Conservation (phyloP, 2,888 invertebrate genomes). For the Antitype chi region DNA sequence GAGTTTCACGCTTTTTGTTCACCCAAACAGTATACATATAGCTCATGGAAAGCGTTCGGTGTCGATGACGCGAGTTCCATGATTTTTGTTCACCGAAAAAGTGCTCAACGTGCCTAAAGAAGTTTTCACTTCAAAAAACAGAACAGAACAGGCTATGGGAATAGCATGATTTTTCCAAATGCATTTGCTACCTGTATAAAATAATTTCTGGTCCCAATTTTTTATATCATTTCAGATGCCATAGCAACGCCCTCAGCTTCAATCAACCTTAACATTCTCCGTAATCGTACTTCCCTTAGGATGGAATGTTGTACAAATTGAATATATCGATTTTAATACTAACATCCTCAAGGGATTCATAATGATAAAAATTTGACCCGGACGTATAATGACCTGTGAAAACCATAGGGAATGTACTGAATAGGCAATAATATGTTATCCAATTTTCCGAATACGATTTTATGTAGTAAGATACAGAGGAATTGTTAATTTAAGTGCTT, state of each 20-base stretch:
- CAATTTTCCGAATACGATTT: background rate
- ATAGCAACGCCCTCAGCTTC: background rate
- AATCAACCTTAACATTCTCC: background rate
- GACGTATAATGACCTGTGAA: constrained; percentile 6
- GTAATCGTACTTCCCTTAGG: background rate
- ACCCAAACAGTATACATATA: too few species aligned
- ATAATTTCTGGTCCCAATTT: background rate
- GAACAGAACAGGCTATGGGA: too few species aligned
- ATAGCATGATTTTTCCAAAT: too few species aligned
- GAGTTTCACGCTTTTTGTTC: too few species aligned
- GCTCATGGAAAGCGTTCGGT: too few species aligned
- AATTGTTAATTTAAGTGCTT: background rate
- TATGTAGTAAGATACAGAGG: background rate
- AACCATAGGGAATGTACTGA: constrained; percentile 16
- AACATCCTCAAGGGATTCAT: constrained; percentile 8
- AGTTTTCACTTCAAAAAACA: background rate
- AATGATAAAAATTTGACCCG: constrained; percentile 17
- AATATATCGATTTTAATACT: constrained; percentile 27
- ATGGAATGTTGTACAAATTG: constrained; percentile 8
- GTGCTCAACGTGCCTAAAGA: background rate
- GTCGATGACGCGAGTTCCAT: too few species aligned
- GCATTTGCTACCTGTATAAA: background rate
- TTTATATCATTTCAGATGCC: background rate
- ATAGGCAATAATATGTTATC: background rate
- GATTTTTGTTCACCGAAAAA: background rate